Conservation (phyloP, 2,797 vertebrate genomes). For the Megalops cyprinoides region DNA sequence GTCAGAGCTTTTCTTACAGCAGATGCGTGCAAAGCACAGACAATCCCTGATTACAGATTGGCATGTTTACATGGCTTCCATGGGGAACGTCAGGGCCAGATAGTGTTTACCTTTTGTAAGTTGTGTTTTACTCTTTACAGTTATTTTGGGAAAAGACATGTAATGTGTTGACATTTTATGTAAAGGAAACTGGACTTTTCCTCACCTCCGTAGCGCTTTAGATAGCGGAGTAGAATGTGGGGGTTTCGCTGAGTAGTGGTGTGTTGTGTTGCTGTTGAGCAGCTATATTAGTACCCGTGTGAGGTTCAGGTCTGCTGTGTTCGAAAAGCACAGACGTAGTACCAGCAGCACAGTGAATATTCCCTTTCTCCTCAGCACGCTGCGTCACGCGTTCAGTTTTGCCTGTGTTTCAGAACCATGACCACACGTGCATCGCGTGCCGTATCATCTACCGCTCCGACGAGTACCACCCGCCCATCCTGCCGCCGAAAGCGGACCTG, state of each 20-base stretch:
- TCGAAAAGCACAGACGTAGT: neutral
- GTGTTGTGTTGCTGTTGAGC: neutral
- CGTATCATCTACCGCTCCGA: slow-evolving; percentile 89
- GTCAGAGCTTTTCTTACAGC: no score
- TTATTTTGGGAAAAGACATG: no score
- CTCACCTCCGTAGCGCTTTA: no score
- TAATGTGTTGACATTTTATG: no score
- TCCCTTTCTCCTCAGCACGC: neutral
- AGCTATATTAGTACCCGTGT: neutral
- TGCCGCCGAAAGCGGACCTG: slow-evolving; percentile 85
- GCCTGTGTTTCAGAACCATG: slow-evolving; percentile 79
- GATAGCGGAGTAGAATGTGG: no score
- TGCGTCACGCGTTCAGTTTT: neutral
- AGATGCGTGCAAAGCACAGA: no score
- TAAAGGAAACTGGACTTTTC: no score
- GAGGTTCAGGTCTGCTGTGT: neutral
- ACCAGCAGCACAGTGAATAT: neutral
- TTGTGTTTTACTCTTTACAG: no score
- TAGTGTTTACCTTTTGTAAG: no score
- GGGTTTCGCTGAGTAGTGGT: neutral
- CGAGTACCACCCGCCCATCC: slow-evolving; percentile 86
- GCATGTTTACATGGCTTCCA: no score
- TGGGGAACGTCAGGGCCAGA: no score
- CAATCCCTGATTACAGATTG: no score
- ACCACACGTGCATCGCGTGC: slow-evolving; percentile 83